Conservation (phyloP, 1,140 invertebrate genomes). For the Drosophila ercepeae region DNA sequence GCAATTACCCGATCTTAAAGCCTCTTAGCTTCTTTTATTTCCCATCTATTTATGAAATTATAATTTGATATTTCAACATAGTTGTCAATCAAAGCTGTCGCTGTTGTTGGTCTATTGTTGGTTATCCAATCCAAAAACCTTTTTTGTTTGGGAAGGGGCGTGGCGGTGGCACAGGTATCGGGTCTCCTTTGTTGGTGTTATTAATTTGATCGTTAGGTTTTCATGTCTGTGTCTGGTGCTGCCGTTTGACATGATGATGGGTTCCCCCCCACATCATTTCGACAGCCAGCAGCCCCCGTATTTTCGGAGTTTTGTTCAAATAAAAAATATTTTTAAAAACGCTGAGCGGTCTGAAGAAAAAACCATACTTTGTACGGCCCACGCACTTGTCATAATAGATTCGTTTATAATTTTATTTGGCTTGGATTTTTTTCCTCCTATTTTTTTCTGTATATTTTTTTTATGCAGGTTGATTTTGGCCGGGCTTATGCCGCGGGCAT, state of each 20-base stretch:
- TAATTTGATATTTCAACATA: constrained; percentile 82
- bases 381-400: constrained; percentile 81
- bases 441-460: constrained; percentile 15
- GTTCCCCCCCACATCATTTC: constrained; percentile 48
- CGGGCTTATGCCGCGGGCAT: constrained; percentile 22
- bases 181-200: constrained; percentile 49
- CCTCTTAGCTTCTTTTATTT: constrained; percentile 67
- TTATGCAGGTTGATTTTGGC: constrained; percentile 57
- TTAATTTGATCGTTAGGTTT: constrained; percentile 63
- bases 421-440: constrained; percentile 27
- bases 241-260: constrained; percentile 76
- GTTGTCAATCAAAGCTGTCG: constrained; percentile 70
- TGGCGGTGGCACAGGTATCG: constrained; percentile 42
- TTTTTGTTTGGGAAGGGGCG: constrained; percentile 33
- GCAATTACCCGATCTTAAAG: constrained; percentile 79
- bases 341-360: constrained; percentile 8
- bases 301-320: constrained; percentile 27
- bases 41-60: constrained; percentile 67
- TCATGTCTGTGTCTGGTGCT: constrained; percentile 56
- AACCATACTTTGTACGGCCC: constrained; percentile 54
- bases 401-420: constrained; percentile 69
- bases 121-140: constrained; percentile 41
- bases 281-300: constrained; percentile 55
- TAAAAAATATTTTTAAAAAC: constrained; percentile 13
- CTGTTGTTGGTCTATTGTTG: constrained; percentile 42